Conservation (phyloP, 2,888 invertebrate species). For the Gymnocheta viridis region DNA sequence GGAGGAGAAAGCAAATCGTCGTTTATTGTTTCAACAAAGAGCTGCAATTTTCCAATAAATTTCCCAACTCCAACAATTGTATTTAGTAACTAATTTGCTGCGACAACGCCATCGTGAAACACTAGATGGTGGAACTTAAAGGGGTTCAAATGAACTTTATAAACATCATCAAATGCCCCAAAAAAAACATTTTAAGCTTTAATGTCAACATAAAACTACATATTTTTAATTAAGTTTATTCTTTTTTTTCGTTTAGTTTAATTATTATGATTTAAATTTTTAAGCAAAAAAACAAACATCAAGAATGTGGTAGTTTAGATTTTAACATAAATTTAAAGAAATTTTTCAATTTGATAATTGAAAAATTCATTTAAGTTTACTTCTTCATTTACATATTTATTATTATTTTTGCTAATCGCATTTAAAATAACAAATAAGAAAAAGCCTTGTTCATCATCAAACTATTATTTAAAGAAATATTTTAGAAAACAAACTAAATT, state of each 20-base stretch:
- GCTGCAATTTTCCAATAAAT: slow-evolving; percentile 90
- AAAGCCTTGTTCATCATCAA: neutral
- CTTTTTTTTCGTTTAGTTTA: slow-evolving; percentile 14
- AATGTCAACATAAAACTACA: slow-evolving; percentile 55
- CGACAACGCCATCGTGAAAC: neutral
- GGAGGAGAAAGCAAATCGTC: slow-evolving; percentile 91
- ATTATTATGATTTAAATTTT: slow-evolving; percentile 21
- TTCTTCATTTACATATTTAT: neutral
- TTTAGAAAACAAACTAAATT: neutral
- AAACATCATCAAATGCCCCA: slow-evolving; percentile 12
- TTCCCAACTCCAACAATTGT: neutral
- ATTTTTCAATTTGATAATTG: slow-evolving; percentile 32
- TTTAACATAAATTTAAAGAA: slow-evolving; percentile 31
- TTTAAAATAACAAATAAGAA: neutral
- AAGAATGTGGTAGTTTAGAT: slow-evolving; percentile 27
- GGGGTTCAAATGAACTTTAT: slow-evolving; percentile 6
- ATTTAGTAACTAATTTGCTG: neutral
- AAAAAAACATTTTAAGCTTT: slow-evolving; percentile 63
- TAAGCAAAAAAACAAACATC: neutral
- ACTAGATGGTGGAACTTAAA: neutral
- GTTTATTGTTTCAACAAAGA: slow-evolving; percentile 93
- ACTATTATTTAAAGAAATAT: neutral
- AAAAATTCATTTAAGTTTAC: neutral
- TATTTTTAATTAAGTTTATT: slow-evolving; percentile 52
- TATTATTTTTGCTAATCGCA: too few species aligned